Conservation (phyloP, 2,888 invertebrate genomes). For the Cylindroiulus punctatus region DNA sequence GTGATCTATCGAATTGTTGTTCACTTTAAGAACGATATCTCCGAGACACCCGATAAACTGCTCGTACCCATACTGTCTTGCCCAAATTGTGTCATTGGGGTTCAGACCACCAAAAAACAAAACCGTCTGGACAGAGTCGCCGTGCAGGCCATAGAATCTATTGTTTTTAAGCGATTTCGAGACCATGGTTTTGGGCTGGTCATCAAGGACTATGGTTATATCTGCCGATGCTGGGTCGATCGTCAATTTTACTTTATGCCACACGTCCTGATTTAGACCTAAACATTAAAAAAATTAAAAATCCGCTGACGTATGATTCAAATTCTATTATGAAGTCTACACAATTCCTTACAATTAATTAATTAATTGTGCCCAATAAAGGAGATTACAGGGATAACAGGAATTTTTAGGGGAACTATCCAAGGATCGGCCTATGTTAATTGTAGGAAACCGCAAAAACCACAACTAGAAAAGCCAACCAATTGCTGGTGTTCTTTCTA, state of each 20-base stretch:
- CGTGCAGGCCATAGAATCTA: slow-evolving; percentile 84
- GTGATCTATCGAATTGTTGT: slow-evolving; percentile 55
- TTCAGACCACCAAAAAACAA: slow-evolving; percentile 70
- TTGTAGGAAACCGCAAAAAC: too few species aligned
- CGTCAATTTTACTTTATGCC: slow-evolving; percentile 87
- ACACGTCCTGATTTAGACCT: slow-evolving; percentile 84
- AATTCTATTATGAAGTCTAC: too few species aligned
- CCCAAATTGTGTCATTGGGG: slow-evolving; percentile 87
- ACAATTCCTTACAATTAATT: too few species aligned
- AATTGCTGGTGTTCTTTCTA: too few species aligned
- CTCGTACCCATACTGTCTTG: slow-evolving; percentile 83
- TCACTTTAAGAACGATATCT: slow-evolving; percentile 85
- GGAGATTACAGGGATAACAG: too few species aligned
- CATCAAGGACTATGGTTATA: slow-evolving; percentile 86
- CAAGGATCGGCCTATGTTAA: too few species aligned
- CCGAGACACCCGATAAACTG: slow-evolving; percentile 92
- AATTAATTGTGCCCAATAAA: too few species aligned
- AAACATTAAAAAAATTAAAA: slow-evolving; percentile 18
- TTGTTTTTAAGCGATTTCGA: slow-evolving; percentile 84
- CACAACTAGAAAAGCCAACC: too few species aligned
- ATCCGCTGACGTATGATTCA: too few species aligned
- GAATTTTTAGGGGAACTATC: too few species aligned
- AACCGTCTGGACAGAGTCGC: slow-evolving; percentile 54
- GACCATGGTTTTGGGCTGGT: slow-evolving; percentile 80
- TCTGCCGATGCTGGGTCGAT: slow-evolving; percentile 88